phyloP scores from a whole-genome alignment of 35 echinoderm and acorn worm genomes.

The Apostichopus parvimensis region DNA sequence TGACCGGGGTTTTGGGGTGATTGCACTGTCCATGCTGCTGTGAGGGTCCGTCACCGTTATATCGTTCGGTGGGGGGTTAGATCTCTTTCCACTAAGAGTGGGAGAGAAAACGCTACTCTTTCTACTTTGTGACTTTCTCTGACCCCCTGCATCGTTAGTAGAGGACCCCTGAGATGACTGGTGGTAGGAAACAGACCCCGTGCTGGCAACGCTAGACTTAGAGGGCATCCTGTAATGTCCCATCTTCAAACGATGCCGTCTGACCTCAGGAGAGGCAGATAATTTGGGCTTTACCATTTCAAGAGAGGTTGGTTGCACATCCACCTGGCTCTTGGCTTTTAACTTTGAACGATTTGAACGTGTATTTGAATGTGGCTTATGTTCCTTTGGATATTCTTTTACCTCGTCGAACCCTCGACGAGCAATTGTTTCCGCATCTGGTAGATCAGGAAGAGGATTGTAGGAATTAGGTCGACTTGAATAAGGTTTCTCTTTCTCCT shows the following conservation, averaged over 20 bases:
- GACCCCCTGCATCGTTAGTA: constrained; percentile 25
- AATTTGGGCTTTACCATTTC: not conserved
- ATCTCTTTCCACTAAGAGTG: not conserved
- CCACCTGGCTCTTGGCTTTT: not conserved
- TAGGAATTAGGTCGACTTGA: not conserved
- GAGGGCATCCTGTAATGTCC: constrained; percentile 40
- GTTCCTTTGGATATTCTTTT: not conserved
- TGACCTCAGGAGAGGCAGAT: constrained; percentile 42
- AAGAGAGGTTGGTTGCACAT: not conserved
- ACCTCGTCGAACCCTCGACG: not conserved
- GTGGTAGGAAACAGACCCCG: constrained; percentile 46
- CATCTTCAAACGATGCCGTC: not conserved
- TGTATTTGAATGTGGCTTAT: not conserved
- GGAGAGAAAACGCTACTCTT: constrained; percentile 5
- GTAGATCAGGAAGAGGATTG: not conserved
- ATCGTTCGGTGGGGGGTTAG: constrained; percentile 20
- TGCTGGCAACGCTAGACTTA: constrained; percentile 47
- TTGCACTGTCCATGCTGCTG: constrained; percentile 29
- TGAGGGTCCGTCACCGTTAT: constrained; percentile 13
- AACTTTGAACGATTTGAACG: not conserved
- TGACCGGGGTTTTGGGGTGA: not conserved
- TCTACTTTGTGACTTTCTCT: not conserved
- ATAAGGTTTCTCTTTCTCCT: constrained; percentile 6
- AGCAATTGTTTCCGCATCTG: constrained; percentile 19
- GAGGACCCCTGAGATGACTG: constrained; percentile 38